Evolutionary conservation across 2,113 vertebrate genomes (phyloP).

Genomic region (Oryzias javanicus): DNA sequence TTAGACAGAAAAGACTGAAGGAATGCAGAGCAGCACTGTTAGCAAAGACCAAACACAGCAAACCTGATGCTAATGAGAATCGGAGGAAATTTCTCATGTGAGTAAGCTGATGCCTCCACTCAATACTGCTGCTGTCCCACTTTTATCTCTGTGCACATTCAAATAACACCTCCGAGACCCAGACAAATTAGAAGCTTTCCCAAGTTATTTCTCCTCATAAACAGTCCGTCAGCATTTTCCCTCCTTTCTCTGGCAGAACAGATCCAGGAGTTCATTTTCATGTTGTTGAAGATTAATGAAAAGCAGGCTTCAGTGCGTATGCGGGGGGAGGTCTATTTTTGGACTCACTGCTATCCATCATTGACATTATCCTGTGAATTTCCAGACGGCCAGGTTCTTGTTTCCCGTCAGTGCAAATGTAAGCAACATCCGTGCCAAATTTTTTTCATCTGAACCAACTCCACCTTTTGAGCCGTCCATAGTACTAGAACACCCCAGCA

Average conservation of each 20-base stretch:
- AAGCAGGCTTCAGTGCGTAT: slow-evolving; percentile 66
- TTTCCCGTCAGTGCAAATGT: slow-evolving; percentile 48
- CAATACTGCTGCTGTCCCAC: slow-evolving; percentile 49
- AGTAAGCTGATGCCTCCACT: slow-evolving; percentile 55
- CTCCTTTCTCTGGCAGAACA: slow-evolving; percentile 56
- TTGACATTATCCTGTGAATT: slow-evolving; percentile 54
- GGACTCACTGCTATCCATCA: slow-evolving; percentile 64
- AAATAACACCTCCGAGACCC: slow-evolving; percentile 70
- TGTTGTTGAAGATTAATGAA: slow-evolving; percentile 79
- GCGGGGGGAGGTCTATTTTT: slow-evolving; percentile 66
- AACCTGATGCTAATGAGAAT: slow-evolving; percentile 34
- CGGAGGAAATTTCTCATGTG: slow-evolving; percentile 47
- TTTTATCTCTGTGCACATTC: slow-evolving; percentile 63
- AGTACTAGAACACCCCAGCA: slow-evolving; percentile 37
- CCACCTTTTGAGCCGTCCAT: slow-evolving; percentile 23
- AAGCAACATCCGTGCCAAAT: slow-evolving; percentile 26
- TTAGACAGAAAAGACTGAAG: too few species aligned
- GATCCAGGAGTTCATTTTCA: slow-evolving; percentile 76
- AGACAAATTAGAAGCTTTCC: slow-evolving; percentile 75
- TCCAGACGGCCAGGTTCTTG: slow-evolving; percentile 55
- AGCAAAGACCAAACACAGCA: too few species aligned
- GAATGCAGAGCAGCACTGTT: too few species aligned
- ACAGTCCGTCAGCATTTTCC: slow-evolving; percentile 65
- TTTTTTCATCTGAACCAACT: slow-evolving; percentile 26
- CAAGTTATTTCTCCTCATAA: slow-evolving; percentile 76